Conservation (phyloP, 2,113 vertebrate genomes). For the Morone chrysops region DNA sequence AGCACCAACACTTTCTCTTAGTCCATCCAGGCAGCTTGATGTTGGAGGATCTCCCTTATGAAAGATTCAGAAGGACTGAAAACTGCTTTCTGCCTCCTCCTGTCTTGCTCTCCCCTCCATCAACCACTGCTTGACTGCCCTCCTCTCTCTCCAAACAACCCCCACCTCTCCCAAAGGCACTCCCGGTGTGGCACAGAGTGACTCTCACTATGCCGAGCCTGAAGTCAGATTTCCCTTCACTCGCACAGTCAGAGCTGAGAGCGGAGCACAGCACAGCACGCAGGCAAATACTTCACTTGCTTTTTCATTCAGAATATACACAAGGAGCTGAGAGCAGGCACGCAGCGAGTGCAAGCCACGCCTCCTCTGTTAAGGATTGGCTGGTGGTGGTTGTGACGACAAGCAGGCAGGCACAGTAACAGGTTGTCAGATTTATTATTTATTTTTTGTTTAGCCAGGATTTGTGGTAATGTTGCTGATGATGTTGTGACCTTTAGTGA, state of each 20-base stretch:
- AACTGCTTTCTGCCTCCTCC: constrained; percentile 72
- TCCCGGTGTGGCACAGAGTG: constrained; percentile 65
- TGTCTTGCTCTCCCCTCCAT: constrained; percentile 65
- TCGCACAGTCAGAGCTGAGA: constrained; percentile 54
- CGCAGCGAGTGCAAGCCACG: constrained; percentile 82
- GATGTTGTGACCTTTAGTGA: constrained; percentile 74
- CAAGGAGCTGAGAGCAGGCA: constrained; percentile 76
- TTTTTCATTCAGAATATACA: constrained; percentile 84
- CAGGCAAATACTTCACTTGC: constrained; percentile 74
- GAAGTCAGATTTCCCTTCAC: constrained; percentile 56
- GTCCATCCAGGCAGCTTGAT: constrained; percentile 63
- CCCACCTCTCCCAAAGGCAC: constrained; percentile 72
- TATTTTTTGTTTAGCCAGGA: constrained; percentile 67
- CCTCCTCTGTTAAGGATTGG: constrained; percentile 86
- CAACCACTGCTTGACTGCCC: constrained; percentile 68
- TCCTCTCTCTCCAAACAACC: constrained; percentile 63
- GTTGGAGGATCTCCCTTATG: constrained; percentile 77
- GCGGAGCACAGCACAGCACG: constrained; percentile 56
- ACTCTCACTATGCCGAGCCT: constrained; percentile 57
- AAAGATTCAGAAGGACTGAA: constrained; percentile 82
- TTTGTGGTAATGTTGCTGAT: constrained; percentile 73
- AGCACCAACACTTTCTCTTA: constrained; percentile 54
- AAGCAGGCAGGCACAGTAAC: constrained; percentile 74
- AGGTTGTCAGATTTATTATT: constrained; percentile 77
- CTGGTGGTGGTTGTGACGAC: constrained; percentile 75